These are phyloP conservation scores for Drosophila histrio DNA, from an alignment of 2,888 invertebrate species.

Conservation along the genomic window DNA sequence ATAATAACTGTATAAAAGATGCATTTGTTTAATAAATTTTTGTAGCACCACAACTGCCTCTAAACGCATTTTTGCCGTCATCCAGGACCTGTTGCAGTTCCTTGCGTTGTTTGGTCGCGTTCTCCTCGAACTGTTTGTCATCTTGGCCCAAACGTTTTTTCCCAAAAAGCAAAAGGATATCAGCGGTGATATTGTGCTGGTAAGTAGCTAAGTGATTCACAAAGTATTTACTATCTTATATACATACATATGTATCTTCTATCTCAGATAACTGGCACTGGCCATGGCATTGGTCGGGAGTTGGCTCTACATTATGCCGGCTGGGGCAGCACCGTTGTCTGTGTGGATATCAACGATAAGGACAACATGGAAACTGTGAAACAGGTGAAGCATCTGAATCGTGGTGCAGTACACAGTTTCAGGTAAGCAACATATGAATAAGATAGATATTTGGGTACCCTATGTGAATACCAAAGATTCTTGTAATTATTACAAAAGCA, in stretches of 20 bases:
- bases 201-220: conserved; percentile 84
- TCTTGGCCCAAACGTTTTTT: conserved; percentile 53
- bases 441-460: no score
- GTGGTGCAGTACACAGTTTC: conserved; percentile 83
- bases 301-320: conserved; percentile 89
- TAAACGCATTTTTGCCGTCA: conserved; percentile 74
- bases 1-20: no score
- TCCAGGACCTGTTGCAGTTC: conserved; percentile 79
- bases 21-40: conserved; percentile 15
- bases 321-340: conserved; percentile 89
- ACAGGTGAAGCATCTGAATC: conserved; percentile 84
- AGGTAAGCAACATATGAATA: no score
- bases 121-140: conserved; percentile 66
- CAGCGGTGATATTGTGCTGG: conserved; percentile 90
- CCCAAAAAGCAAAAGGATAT: conserved; percentile 88
- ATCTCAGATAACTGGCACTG: conserved; percentile 91
- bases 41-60: conserved; percentile 79
- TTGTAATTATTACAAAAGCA: background rate
- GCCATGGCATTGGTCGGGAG: conserved; percentile 93
- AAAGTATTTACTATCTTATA: no score
- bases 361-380: conserved; percentile 88
- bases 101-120: conserved; percentile 69
- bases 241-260: background rate
- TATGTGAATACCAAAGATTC: no score
- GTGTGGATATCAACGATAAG: conserved; percentile 90